A percentile compares a stretch with the other conserved stretches of the same genome.
Evolutionary conservation across 2,888 invertebrate genomes (phyloP).

Genomic region (Leucophenga maculata): DNA sequence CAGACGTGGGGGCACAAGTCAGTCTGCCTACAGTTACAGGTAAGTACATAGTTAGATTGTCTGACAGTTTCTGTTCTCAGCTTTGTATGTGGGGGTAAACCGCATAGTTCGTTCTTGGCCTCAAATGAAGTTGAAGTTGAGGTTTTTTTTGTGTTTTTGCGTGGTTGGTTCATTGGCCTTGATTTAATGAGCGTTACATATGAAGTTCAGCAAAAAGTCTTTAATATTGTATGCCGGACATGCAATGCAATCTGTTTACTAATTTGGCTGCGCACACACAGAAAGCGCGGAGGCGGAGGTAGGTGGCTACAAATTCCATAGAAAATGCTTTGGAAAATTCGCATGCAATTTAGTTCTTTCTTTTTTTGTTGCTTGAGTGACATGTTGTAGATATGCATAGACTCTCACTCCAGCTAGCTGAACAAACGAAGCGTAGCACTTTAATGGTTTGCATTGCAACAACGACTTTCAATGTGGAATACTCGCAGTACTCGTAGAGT

Average conservation of each 20-base stretch:
- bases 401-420: not conserved
- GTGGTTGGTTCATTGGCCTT: constrained; percentile 23
- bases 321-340: constrained; percentile 14
- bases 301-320: no score
- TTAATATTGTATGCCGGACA: no score
- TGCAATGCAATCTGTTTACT: no score
- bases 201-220: not conserved
- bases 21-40: no score
- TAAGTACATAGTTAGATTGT: no score
- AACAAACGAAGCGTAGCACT: constrained; percentile 6
- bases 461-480: no score
- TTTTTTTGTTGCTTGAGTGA: not conserved
- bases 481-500: no score
- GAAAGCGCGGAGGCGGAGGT: no score
- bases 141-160: not conserved
- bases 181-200: constrained; percentile 15
- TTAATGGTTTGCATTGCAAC: not conserved
- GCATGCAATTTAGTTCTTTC: constrained; percentile 9
- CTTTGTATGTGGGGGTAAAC: no score
- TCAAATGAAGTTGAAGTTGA: not conserved
- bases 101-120: not conserved
- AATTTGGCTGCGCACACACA: no score
- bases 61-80: no score
- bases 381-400: not conserved
- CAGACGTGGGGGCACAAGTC: not conserved